Evolutionary conservation across 2,888 invertebrate species (phyloP).

Genomic region (Noctua comes): DNA sequence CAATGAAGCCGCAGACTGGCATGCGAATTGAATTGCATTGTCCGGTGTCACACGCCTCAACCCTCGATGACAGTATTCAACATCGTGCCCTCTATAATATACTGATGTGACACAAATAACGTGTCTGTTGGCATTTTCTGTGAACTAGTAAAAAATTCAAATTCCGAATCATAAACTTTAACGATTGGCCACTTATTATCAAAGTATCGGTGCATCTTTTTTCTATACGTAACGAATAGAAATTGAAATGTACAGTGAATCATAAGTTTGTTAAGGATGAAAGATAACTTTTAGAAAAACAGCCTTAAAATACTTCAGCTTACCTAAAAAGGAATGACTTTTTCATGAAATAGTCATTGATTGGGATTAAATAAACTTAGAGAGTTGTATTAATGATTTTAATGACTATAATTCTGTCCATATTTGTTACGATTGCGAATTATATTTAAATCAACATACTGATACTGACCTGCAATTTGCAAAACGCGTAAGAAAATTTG

Average conservation of each 20-base stretch:
- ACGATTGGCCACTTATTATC: neutral
- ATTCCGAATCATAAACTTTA: neutral
- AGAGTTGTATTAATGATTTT: no score
- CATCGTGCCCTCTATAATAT: conserved; percentile 17
- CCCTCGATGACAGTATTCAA: conserved; percentile 30
- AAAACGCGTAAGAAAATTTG: no score
- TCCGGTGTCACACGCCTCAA: conserved; percentile 72
- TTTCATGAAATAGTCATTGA: no score
- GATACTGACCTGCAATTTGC: no score
- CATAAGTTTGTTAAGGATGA: neutral
- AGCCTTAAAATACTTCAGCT: neutral
- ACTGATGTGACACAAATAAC: conserved; percentile 18
- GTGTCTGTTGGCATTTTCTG: neutral
- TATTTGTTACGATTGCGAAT: no score
- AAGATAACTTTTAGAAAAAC: neutral
- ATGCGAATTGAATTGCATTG: conserved; percentile 82
- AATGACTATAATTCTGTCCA: no score
- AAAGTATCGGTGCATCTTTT: neutral
- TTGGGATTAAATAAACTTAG: no score
- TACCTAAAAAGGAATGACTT: no score
- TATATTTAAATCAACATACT: no score
- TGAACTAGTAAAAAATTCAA: neutral
- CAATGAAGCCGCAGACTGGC: conserved; percentile 74
- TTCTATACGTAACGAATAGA: neutral
- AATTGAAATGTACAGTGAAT: no score